These are phyloP conservation scores for Tetramorium bicarinatum DNA, from an alignment of 2,888 invertebrate species.

Conservation along the genomic window DNA sequence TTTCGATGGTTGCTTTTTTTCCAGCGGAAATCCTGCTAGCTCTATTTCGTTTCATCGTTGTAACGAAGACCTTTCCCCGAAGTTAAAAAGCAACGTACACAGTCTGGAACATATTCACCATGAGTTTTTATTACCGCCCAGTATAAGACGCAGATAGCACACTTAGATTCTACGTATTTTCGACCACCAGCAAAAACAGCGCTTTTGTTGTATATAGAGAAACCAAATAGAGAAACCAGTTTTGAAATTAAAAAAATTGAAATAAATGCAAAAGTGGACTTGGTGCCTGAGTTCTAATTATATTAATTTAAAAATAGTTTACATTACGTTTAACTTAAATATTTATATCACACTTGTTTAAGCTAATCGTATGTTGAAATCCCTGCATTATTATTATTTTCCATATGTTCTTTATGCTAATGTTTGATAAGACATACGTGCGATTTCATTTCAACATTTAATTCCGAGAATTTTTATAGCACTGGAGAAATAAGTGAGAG, in stretches of 20 bases:
- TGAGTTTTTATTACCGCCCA: conserved; percentile 38
- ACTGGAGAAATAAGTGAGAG: neutral
- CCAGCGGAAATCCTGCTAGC: conserved; percentile 29
- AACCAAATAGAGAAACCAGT: neutral
- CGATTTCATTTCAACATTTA: conserved; percentile 20
- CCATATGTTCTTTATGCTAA: neutral
- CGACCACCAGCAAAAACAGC: neutral
- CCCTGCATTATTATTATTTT: neutral
- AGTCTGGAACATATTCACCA: conserved; percentile 39
- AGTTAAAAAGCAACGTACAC: conserved; percentile 35
- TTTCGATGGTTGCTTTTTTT: conserved; percentile 41
- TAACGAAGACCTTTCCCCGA: conserved; percentile 38
- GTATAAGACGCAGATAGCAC: conserved; percentile 7
- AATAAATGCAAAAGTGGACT: neutral
- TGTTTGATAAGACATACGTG: neutral
- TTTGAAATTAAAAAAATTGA: neutral
- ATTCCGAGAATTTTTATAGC: neutral
- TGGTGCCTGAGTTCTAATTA: neutral
- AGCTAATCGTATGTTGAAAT: neutral
- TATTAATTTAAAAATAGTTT: conserved; percentile 3
- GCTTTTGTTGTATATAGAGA: neutral
- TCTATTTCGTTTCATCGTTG: conserved; percentile 32
- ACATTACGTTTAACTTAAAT: neutral
- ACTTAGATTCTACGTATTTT: conserved; percentile 35
- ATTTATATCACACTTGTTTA: neutral